Evolutionary conservation across 2,797 vertebrate genomes (phyloP).

Genomic region (Perodicticus potto): DNA sequence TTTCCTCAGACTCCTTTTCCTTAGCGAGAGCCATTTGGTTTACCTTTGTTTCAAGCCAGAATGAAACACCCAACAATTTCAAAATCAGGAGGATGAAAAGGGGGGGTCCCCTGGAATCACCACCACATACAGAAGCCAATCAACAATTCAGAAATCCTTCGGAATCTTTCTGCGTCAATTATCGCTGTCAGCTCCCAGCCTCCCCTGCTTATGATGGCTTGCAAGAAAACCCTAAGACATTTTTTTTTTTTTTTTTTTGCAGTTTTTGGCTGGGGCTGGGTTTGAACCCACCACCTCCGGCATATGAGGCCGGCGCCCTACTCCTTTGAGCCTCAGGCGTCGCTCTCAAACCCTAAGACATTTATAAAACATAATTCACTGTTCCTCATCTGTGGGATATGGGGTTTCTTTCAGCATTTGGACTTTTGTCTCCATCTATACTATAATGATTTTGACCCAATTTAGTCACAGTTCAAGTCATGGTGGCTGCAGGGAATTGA

Average conservation of each 20-base stretch:
- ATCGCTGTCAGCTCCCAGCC: background rate
- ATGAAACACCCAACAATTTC: background rate
- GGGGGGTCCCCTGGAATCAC: background rate
- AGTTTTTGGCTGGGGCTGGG: no score
- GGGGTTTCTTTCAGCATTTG: background rate
- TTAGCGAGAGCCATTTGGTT: background rate
- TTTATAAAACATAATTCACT: background rate
- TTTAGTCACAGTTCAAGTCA: background rate
- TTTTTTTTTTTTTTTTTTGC: no score
- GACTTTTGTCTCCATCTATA: background rate
- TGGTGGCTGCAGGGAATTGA: background rate
- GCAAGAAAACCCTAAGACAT: fast-evolving
- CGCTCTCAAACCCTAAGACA: fast-evolving
- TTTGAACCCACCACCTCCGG: no score
- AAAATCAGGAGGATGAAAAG: background rate
- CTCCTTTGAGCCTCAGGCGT: no score
- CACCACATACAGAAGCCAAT: background rate
- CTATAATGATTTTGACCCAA: background rate
- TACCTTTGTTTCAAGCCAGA: background rate
- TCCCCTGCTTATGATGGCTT: background rate
- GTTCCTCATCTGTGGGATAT: background rate
- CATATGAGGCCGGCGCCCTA: no score
- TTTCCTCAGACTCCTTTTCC: background rate
- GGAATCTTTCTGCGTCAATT: background rate
- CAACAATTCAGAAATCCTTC: background rate